These are phyloP conservation scores for Crocodylus rhombifer DNA, from an alignment of 2,797 vertebrate species.

Conservation along the genomic window DNA sequence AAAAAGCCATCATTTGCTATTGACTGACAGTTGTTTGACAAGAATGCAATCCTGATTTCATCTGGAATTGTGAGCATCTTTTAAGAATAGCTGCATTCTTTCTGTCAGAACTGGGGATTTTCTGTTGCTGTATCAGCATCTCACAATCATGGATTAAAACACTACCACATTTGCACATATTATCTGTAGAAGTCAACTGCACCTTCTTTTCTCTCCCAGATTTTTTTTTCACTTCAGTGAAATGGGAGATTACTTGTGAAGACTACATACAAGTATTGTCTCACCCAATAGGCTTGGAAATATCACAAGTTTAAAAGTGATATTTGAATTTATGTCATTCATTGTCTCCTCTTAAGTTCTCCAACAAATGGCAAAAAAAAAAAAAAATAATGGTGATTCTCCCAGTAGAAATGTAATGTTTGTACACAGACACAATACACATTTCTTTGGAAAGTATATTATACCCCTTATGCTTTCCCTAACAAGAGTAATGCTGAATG, in stretches of 20 bases:
- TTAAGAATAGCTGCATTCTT: neutral
- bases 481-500: too few relatives aligned
- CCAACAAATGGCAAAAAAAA: neutral
- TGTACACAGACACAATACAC: too few relatives aligned
- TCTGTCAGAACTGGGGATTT: neutral
- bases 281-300: neutral
- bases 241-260: neutral
- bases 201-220: accelerated
- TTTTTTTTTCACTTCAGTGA: neutral
- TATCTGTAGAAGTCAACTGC: neutral
- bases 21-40: neutral
- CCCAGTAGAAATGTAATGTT: neutral
- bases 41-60: neutral
- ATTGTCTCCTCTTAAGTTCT: neutral
- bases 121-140: neutral
- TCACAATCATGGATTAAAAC: neutral
- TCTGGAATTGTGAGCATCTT: neutral
- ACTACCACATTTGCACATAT: neutral
- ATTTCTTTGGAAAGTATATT: too few relatives aligned
- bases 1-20: neutral
- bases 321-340: accelerated
- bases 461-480: too few relatives aligned
- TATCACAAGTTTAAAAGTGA: neutral
- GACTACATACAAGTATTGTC: neutral
- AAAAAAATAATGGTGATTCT: neutral